phyloP scores from a whole-genome alignment of 2,797 vertebrate genomes.

The Sebastes elongatus region DNA sequence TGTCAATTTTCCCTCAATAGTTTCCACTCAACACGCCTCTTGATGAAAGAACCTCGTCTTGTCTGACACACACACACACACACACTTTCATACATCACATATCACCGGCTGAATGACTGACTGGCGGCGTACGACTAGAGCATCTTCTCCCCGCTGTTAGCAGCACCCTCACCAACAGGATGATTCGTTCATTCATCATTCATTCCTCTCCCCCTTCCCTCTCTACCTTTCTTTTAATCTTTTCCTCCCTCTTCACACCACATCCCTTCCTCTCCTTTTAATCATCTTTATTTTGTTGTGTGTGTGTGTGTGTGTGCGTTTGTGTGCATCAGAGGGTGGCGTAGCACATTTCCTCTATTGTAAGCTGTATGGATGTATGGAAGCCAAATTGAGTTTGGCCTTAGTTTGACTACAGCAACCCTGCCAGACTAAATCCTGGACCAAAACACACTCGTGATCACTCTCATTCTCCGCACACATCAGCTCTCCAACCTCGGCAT shows the following conservation, averaged over 20 bases:
- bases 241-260: constrained; percentile 34
- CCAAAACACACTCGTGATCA: constrained; percentile 57
- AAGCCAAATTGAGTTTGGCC: constrained; percentile 73
- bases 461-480: constrained; percentile 55
- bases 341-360: constrained; percentile 41
- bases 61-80: constrained; percentile 18
- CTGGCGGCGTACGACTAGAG: constrained; percentile 51
- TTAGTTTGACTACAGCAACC: constrained; percentile 46
- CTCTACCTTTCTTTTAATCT: constrained; percentile 37
- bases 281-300: constrained; percentile 57
- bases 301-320: constrained; percentile 17
- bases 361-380: constrained; percentile 40
- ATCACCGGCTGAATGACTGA: constrained; percentile 47
- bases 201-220: constrained; percentile 28
- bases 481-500: constrained; percentile 50
- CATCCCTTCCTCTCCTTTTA: constrained; percentile 50
- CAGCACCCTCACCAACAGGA: constrained; percentile 43
- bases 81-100: constrained; percentile 58
- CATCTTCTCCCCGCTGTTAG: constrained; percentile 55
- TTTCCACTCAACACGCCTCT: constrained; percentile 55
- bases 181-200: constrained; percentile 63
- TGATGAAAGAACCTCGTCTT: constrained; percentile 62
- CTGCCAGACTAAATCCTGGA: constrained; percentile 72
- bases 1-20: constrained; percentile 61
- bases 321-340: constrained; percentile 41